A percentile compares a stretch with the other conserved stretches of the same genome.
Conservation (phyloP, 2,113 vertebrate genomes). For the Gallinago media region DNA sequence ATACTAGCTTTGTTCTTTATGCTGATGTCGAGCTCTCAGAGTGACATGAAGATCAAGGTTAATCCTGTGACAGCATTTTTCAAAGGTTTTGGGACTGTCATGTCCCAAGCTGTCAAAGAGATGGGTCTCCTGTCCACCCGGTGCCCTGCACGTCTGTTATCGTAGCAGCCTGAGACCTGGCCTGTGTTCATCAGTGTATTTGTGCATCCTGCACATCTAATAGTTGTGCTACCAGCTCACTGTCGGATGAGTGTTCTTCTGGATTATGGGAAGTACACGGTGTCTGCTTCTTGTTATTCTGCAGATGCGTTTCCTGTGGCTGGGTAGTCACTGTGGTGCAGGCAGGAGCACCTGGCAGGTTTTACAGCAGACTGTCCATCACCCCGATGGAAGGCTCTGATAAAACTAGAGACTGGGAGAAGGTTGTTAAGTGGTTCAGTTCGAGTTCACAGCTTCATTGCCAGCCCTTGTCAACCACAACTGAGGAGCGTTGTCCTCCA, state of each 20-base stretch:
- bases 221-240: neutral
- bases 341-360: neutral
- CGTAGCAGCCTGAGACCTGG: neutral
- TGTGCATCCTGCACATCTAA: neutral
- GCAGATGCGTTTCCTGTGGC: neutral
- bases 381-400: neutral
- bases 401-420: neutral
- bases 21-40: neutral
- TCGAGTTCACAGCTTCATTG: neutral
- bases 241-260: neutral
- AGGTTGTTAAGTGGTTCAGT: neutral
- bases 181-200: neutral
- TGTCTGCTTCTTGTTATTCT: neutral
- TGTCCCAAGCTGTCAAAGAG: neutral
- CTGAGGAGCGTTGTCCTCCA: neutral
- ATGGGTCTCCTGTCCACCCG: neutral
- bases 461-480: neutral
- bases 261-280: neutral
- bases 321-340: neutral
- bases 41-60: neutral
- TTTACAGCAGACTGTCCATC: neutral
- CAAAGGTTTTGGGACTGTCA: neutral
- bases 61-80: neutral
- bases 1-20: neutral
- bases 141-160: accelerated